phyloP scores from a whole-genome alignment of 1,140 invertebrate species.

The Armadillidium nasatum region DNA sequence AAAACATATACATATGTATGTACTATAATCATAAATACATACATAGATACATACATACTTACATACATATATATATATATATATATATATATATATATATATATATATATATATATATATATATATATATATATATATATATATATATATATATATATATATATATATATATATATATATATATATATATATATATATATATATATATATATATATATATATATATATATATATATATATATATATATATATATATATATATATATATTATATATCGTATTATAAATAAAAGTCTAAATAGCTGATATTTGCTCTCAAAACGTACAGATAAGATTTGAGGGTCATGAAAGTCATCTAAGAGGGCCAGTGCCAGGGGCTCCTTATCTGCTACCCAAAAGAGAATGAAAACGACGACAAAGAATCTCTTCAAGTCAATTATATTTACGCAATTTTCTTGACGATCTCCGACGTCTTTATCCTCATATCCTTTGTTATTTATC shows the following conservation, averaged over 20 bases:
- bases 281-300: neutral
- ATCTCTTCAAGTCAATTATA: slow-evolving; percentile 32
- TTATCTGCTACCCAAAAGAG: slow-evolving; percentile 34
- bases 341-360: slow-evolving; percentile 21
- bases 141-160: neutral
- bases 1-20: no score
- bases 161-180: neutral
- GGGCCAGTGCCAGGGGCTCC: slow-evolving; percentile 31
- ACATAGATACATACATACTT: no score
- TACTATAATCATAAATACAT: no score
- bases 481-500: slow-evolving; percentile 38
- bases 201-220: slow-evolving; percentile 16
- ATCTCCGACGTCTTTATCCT: slow-evolving; percentile 44
- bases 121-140: slow-evolving; percentile 15
- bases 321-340: neutral
- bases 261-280: neutral
- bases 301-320: neutral
- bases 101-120: slow-evolving; percentile 13
- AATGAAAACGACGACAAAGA: slow-evolving; percentile 31
- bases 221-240: slow-evolving; percentile 17
- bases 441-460: slow-evolving; percentile 41
- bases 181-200: slow-evolving; percentile 18
- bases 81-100: slow-evolving; percentile 9
- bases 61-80: slow-evolving; percentile 8
- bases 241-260: neutral